Evolutionary conservation across 2,888 invertebrate genomes (phyloP).

Genomic region (Antheraea yamamai): DNA sequence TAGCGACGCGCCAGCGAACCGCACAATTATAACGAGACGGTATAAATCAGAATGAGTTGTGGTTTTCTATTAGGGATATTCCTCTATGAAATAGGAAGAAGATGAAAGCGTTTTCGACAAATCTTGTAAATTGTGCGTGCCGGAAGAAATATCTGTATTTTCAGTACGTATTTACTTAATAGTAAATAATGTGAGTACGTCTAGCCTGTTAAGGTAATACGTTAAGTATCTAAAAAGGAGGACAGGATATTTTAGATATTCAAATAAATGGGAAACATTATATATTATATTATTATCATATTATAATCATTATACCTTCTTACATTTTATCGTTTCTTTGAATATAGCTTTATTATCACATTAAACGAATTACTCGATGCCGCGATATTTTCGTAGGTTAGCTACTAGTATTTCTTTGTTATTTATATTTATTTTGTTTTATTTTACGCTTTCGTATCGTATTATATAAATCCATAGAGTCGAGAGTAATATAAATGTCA

Average conservation of each 20-base stretch:
- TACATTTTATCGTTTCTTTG: conserved; percentile 43
- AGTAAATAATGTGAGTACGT: not conserved
- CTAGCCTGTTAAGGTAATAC: not conserved
- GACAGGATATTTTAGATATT: conserved; percentile 39
- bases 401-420: not conserved
- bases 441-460: not conserved
- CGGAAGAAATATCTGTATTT: conserved; percentile 51
- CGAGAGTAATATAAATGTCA: not conserved
- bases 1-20: conserved; percentile 74
- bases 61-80: conserved; percentile 80
- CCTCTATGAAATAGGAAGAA: conserved; percentile 70
- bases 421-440: not conserved
- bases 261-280: conserved; percentile 43
- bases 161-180: conserved; percentile 44
- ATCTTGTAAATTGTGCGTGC: conserved; percentile 55
- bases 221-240: not conserved
- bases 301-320: no score
- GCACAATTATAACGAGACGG: conserved; percentile 80
- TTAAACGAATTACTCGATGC: conserved; percentile 33
- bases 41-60: conserved; percentile 82
- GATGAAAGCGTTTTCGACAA: conserved; percentile 66
- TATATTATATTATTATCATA: no score
- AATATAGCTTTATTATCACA: conserved; percentile 45
- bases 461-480: not conserved
- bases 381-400: conserved; percentile 28